Percentiles rank a stretch among this genome's conserved stretches.
These are phyloP conservation scores for Zosterops hypoxanthus DNA, from an alignment of 2,113 vertebrate species.

Conservation along the genomic window DNA sequence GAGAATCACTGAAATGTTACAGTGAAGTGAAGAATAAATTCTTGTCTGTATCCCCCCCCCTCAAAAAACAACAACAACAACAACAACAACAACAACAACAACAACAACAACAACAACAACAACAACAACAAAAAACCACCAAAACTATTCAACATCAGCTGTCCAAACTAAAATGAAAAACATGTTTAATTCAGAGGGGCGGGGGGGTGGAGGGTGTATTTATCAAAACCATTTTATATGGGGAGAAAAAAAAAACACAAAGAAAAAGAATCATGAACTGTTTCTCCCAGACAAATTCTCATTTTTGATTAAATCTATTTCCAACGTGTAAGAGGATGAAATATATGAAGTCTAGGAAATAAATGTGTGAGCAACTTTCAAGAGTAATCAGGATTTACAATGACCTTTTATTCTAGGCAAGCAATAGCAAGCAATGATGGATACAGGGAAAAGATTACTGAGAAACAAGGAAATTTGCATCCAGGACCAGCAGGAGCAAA, in stretches of 20 bases:
- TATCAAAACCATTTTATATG: neutral
- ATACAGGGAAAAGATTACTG: neutral
- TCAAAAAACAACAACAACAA: too few species aligned
- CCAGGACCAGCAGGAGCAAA: neutral
- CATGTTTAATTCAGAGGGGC: neutral
- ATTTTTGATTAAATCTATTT: constrained; percentile 29
- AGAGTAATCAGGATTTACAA: constrained; percentile 29
- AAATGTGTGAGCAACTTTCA: neutral
- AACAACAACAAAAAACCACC: too few species aligned
- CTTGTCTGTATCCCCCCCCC: too few species aligned
- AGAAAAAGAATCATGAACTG: neutral
- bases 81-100: too few species aligned
- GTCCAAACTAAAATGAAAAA: neutral
- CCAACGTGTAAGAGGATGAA: neutral
- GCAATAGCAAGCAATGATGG: neutral
- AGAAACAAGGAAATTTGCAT: constrained; percentile 40
- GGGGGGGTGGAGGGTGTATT: neutral
- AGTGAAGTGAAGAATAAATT: neutral
- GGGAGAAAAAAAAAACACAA: neutral
- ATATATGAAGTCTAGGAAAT: neutral
- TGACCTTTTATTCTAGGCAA: constrained; percentile 45
- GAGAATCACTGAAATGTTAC: neutral
- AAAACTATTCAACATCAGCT: neutral
- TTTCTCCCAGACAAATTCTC: neutral
- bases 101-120: too few species aligned